These are phyloP conservation scores for Mystacornis crossleyi DNA, from an alignment of 2,113 vertebrate species.

Conservation along the genomic window DNA sequence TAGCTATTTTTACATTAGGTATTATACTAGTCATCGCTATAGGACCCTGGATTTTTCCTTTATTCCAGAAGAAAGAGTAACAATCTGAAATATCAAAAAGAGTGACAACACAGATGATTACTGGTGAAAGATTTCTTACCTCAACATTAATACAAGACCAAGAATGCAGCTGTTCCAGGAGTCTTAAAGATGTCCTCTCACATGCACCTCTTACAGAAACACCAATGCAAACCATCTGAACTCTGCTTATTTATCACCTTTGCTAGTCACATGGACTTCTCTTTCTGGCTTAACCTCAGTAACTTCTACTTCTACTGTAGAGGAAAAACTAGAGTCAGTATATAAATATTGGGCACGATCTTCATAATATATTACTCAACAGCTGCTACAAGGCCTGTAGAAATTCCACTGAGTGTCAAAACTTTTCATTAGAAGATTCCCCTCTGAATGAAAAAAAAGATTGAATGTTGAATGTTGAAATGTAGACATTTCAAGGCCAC, in stretches of 20 bases:
- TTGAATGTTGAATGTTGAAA: neutral
- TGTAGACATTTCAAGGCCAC: neutral
- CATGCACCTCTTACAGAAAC: neutral
- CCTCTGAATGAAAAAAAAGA: neutral
- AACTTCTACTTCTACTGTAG: neutral
- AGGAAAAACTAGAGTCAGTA: neutral
- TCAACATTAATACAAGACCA: neutral
- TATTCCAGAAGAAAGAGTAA: neutral
- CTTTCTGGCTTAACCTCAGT: neutral
- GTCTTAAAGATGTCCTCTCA: neutral
- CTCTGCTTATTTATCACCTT: neutral
- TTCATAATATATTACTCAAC: neutral
- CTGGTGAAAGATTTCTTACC: neutral
- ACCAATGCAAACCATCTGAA: neutral
- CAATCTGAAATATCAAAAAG: neutral
- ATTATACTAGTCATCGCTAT: neutral
- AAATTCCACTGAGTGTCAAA: neutral
- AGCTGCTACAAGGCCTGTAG: neutral
- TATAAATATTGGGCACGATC: neutral
- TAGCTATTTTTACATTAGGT: neutral
- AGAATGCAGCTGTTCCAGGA: neutral
- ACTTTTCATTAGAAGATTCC: neutral
- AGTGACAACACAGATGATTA: neutral
- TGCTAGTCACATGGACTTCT: neutral
- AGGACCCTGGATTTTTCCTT: neutral